Base-by-base conservation (phyloP, 2,113 vertebrate species). In the Gopherus evgoodei region DNA sequence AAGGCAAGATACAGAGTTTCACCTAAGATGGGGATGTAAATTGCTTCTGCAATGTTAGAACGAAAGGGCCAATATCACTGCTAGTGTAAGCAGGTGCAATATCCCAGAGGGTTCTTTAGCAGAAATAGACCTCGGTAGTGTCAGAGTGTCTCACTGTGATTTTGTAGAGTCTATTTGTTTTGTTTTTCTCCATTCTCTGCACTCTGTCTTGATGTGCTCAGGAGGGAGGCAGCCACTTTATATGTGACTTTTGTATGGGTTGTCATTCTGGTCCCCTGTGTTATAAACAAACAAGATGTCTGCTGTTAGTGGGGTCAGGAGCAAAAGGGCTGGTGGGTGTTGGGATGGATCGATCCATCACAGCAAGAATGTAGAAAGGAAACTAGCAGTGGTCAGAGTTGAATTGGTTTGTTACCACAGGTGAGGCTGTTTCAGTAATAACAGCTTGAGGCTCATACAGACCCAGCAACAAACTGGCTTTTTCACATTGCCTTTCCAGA, bases 401-500 rank as follows among this genome's bases (percentile, higher is more conserved):
- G 54, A 91, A 88, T 49, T 38, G 42, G 1, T 5, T 86, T 84
- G 91, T 93, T 75, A 47, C 81, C 38, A 31, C 31, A 82, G 42
- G 3, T 9, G 82, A 72, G 65, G 8, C n/a, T 38, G 52, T 82
- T 80, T 21, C 56, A 49, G n/a, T 53, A 1, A 49, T 47, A 87
- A 31, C 1, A 0, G 44, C 35, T 53, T 83, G 65, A 65, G 42
- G 65, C 21, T 19, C 1, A 0, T 2, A 12, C 56, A 81, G 42
- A 35, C 83, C 10, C 16, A 57, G 11, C 12, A 44, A 35, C 42
- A 81, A 49, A 35, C 21, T 75, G 21, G 12, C 57, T 62, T 62
- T 62, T 11, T 62, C 57, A 62, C 3, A 5, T 62, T 62, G 11
- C 27, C 57, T 31, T 62, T 62, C 57, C 27, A 59, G 4, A 59